Conservation (phyloP, 2,797 vertebrate species). For the Tamandua tetradactyla region DNA sequence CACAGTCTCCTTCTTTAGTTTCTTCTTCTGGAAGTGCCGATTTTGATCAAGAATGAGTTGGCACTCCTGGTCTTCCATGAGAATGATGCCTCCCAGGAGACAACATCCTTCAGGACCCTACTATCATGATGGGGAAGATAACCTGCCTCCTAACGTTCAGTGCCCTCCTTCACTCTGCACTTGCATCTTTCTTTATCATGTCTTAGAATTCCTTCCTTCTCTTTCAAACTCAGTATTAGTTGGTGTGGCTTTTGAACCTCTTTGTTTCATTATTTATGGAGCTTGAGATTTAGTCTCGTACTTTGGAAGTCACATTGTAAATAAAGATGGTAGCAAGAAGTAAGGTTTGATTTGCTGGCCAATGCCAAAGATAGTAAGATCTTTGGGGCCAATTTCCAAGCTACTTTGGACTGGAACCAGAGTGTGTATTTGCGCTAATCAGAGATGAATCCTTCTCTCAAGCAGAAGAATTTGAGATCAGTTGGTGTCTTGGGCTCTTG, state of each 20-base stretch:
- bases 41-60: neutral
- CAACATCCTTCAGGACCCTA: neutral
- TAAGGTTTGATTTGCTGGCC: neutral
- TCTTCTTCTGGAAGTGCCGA: neutral
- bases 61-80: neutral
- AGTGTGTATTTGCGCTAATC: neutral
- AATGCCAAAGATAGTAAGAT: conserved; percentile 10
- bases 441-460: neutral
- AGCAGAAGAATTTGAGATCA: neutral
- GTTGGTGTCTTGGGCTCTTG: neutral
- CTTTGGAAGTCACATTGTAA: neutral
- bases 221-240: neutral
- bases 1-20: neutral
- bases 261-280: neutral
- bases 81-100: neutral
- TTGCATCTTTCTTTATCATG: neutral
- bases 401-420: neutral
- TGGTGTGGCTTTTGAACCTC: neutral
- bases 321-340: neutral
- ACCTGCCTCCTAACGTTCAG: neutral
- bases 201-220: neutral
- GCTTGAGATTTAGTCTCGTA: neutral
- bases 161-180: neutral
- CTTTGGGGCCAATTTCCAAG: neutral
- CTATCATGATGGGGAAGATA: neutral